Evolutionary conservation across 1,140 invertebrate genomes (phyloP).

Genomic region (Drosophila pectinifera): DNA sequence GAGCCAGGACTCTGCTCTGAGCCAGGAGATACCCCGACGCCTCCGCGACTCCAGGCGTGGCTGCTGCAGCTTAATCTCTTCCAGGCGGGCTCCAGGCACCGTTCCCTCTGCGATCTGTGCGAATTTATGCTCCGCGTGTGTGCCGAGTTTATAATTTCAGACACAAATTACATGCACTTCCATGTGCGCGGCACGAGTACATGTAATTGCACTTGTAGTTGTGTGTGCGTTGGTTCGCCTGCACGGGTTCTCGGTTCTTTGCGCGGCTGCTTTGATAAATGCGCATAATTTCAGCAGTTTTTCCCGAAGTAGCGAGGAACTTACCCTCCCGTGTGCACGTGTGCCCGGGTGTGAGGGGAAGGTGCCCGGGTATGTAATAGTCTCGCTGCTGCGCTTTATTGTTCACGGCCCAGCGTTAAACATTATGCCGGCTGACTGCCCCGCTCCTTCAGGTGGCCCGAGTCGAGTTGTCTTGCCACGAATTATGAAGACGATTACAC

Average conservation of each 20-base stretch:
- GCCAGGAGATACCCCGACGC: too few species aligned
- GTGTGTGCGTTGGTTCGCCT: conserved; percentile 41
- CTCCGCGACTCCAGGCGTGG: background rate
- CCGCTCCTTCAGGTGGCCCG: conserved; percentile 14
- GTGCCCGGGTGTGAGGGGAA: conserved; percentile 21
- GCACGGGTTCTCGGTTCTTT: conserved; percentile 51
- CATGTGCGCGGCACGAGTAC: conserved; percentile 23
- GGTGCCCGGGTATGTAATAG: conserved; percentile 46
- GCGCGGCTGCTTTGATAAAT: conserved; percentile 68
- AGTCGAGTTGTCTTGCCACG: conserved; percentile 67
- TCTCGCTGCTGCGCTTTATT: conserved; percentile 66
- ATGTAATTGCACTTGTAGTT: conserved; percentile 72
- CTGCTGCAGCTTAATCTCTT: conserved; percentile 8
- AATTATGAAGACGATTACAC: conserved; percentile 83
- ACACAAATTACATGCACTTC: conserved; percentile 73
- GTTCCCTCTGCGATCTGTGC: conserved; percentile 14
- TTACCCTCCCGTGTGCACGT: conserved; percentile 14
- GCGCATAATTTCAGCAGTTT: conserved; percentile 82
- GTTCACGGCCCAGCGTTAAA: conserved; percentile 76
- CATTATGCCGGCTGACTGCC: conserved; percentile 68
- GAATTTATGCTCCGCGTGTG: conserved; percentile 31
- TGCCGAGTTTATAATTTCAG: conserved; percentile 71
- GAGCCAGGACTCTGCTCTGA: too few species aligned
- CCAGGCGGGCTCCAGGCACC: background rate
- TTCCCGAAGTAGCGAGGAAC: conserved; percentile 56